phyloP scores from a whole-genome alignment of 2,113 vertebrate species.

The Todiramphus chloris region DNA sequence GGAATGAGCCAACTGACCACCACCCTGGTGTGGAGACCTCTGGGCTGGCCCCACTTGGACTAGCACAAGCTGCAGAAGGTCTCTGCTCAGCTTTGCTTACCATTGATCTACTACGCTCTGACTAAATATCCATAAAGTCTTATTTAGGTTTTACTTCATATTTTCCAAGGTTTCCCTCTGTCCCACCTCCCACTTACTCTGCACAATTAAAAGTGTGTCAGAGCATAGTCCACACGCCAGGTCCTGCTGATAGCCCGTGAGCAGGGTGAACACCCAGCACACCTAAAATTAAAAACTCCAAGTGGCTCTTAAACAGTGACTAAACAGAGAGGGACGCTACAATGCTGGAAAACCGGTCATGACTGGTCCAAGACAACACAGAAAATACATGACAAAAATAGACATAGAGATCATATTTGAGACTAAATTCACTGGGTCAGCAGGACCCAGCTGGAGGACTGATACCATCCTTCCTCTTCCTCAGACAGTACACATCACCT shows the following conservation, averaged over 20 bases:
- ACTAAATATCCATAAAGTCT: fast-evolving
- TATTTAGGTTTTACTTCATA: fast-evolving
- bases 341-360: background rate
- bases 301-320: background rate
- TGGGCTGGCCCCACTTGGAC: background rate
- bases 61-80: background rate
- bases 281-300: background rate
- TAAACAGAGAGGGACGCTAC: background rate
- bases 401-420: background rate
- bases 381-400: background rate
- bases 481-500: background rate
- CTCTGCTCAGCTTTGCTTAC: background rate
- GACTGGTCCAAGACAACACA: background rate
- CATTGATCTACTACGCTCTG: fast-evolving
- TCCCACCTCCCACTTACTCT: background rate
- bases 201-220: background rate
- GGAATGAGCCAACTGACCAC: background rate
- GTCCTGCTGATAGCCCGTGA: background rate
- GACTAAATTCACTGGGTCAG: background rate
- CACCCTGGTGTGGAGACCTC: fast-evolving
- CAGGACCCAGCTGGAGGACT: background rate
- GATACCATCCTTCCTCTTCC: background rate
- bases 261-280: background rate
- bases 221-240: fast-evolving
- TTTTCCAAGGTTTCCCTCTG: background rate